Evolutionary conservation across 2,888 invertebrate genomes (phyloP).

Genomic region (Trachelus troglodyta): DNA sequence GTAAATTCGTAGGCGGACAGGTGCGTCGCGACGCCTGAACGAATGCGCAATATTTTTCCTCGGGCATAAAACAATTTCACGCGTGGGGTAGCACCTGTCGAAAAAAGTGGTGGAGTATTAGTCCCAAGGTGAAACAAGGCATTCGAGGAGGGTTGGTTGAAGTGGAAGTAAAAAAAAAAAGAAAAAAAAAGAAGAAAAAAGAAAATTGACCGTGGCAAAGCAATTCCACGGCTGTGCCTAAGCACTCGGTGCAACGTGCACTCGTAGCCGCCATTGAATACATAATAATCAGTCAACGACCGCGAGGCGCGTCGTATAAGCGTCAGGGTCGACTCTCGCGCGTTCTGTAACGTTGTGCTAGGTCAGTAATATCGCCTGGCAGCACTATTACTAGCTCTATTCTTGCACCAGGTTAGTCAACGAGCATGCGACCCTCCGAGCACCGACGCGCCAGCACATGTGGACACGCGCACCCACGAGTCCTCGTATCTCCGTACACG

Average conservation of each 20-base stretch:
- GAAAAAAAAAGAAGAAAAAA: background rate
- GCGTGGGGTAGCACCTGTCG: background rate
- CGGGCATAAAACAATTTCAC: background rate
- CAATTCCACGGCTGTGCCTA: background rate
- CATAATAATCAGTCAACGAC: slow-evolving; percentile 61
- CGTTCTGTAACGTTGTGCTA: slow-evolving; percentile 51
- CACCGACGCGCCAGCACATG: background rate
- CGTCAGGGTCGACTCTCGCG: slow-evolving; percentile 58
- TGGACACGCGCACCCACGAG: slow-evolving; percentile 18
- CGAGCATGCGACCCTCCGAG: slow-evolving; percentile 34
- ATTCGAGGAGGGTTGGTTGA: background rate
- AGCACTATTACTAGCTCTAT: slow-evolving; percentile 56
- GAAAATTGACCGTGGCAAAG: background rate
- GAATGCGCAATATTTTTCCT: background rate
- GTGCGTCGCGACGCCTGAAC: background rate
- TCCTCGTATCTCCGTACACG: background rate
- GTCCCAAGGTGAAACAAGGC: background rate
- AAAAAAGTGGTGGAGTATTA: background rate
- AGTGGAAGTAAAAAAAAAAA: background rate
- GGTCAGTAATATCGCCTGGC: slow-evolving; percentile 56
- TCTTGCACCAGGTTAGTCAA: slow-evolving; percentile 45
- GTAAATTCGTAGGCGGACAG: background rate
- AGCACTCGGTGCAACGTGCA: slow-evolving; percentile 26
- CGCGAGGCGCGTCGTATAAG: slow-evolving; percentile 40
- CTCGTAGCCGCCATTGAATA: slow-evolving; percentile 45